Evolutionary conservation across 1,140 invertebrate species (phyloP), one percentile per base, ranked within the genome.

Genomic region (Coptotermes formosanus): DNA sequence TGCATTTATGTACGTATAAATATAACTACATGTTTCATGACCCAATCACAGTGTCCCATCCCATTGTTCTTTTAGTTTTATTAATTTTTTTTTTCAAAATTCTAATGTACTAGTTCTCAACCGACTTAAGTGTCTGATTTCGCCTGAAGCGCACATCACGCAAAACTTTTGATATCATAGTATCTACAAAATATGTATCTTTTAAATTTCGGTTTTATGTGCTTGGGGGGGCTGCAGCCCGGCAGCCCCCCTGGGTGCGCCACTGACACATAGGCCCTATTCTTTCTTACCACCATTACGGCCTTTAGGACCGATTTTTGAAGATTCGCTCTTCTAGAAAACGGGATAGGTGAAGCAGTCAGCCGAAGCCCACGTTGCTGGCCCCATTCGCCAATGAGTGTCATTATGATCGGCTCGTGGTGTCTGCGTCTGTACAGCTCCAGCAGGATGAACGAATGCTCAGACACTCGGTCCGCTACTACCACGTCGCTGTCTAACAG

Each of bases 251-350:
- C 23, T 11, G 59, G 3, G 3, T 64, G 6, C 6, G 23, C 16
- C 7, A 7, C 7, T 48, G 6, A 7, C 45, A 7, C 45, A 48
- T 6, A 19, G 19, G 12, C 12, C 59, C 1, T 21, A 19, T 7
- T 64, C 19, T 19, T 12, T 64, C 21, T 19, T 21, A 85, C 85
- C 59, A 85, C 85, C 32, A 85, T 85, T 14, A 55, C 25, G 3
- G 85, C 48, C 85, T 19, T 81, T 7, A 85, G 12, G 30, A 19
- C 6, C 3, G 85, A 32, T 12, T n/a, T 82, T 19, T 81, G 59
- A 19, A 85, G 85, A 55, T 85, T 82, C 16, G 75, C 23, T n/a
- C 85, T 69, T 45, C 85, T 75, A 30, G 64, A 11, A 30, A 75
- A 75, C 25, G 7, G 3, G 11, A 75, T 14, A 25, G n/a, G 25